These are phyloP conservation scores for Imbricaverruca yamaguchii DNA, from an alignment of 2,888 invertebrate genomes.

Conservation along the genomic window DNA sequence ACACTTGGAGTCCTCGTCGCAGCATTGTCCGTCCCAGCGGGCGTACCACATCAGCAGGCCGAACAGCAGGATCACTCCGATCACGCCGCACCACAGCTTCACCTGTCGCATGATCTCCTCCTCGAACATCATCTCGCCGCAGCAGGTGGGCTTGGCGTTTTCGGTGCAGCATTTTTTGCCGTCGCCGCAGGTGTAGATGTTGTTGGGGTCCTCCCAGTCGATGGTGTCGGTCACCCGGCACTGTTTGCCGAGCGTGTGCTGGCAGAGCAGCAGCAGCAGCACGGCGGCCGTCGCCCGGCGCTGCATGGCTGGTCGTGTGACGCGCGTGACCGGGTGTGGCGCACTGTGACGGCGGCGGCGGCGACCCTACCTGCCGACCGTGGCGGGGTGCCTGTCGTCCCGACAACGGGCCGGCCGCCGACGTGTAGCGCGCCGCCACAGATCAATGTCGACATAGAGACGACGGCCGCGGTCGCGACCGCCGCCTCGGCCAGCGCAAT, in stretches of 20 bases:
- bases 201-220: constrained; percentile 19
- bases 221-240: neutral
- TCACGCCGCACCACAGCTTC: constrained; percentile 22
- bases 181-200: neutral
- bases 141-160: constrained; percentile 4
- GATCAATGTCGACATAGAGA: no score
- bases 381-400: no score
- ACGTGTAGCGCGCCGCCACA: no score
- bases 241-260: neutral
- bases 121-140: neutral
- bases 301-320: no score
- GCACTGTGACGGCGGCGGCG: no score
- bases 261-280: no score
- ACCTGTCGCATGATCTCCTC: constrained; percentile 3
- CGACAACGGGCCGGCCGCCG: no score
- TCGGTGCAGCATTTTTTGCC: constrained; percentile 3
- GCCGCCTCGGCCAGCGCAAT: no score
- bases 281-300: no score
- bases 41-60: constrained; percentile 23
- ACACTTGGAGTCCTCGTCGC: constrained; percentile 2
- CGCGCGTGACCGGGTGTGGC: no score
- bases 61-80: constrained; percentile 4
- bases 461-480: no score
- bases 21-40: constrained; percentile 22
- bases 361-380: no score